Base-by-base conservation (phyloP, 2,888 invertebrate genomes). In the Macrophya alboannulata region DNA sequence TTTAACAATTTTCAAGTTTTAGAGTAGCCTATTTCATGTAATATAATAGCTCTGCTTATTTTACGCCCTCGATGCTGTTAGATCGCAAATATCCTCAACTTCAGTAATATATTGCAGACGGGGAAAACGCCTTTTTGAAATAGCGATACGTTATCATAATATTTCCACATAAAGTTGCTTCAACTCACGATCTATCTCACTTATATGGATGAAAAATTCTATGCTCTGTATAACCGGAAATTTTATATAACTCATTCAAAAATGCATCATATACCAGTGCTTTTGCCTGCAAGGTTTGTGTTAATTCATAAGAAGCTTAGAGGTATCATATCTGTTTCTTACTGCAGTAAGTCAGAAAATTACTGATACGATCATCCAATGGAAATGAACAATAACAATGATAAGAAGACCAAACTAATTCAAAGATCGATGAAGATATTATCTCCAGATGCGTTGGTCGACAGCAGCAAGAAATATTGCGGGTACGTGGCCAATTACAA, bases 81-180 rank as follows among this genome's bases (percentile, higher is more conserved):
- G 25, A 25, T 25, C 62, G 62, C 10, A 62, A 62, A 62, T n/a
- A n/a, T 62, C 25, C 25, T 62, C 25, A 21, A 62, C 62, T 25
- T 10, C 62, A 31, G 31, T 31, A 31, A 31, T 31, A 62, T 21
- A 25, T 21, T 25, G 25, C 62, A 25, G 10, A 25, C 25, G 9
- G 62, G 5, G 12, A 25, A 25, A 25, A 62, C 21, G 25, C 12
- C 0, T 25, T 25, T 25, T n/a, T 5, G 8, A 55, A 25, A 12
- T 10, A 62, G 25, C 9, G 25, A 43, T 40, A 76, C 43, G 76
- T 48, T 48, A n/a, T 48, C 25, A 25, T 21, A 48, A 25, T 21
- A 48, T 48, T 31, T 40, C 12, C 25, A 25, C 76, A 76, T 76
- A 76, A 76, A 76, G 48, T 48, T 76, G 3, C 76, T 48, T 9